Conservation (phyloP, 2,113 vertebrate genomes). For the Ailurus styani region DNA sequence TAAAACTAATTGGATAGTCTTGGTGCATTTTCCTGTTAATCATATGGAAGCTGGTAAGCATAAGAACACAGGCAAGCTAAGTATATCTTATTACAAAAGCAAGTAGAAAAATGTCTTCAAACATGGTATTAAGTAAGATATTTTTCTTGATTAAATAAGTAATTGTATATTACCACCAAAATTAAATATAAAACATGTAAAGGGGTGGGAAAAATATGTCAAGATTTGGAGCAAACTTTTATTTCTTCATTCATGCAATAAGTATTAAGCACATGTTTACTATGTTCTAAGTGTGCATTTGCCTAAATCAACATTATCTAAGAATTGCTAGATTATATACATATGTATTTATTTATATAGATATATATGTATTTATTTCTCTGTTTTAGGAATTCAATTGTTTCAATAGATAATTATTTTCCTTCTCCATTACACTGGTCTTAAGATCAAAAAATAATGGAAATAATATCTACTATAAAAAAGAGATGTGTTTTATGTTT, state of each 20-base stretch:
- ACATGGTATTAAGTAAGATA: background rate
- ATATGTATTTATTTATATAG: too few relatives aligned
- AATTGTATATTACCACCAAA: background rate
- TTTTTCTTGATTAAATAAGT: background rate
- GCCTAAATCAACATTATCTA: background rate
- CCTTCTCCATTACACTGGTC: background rate
- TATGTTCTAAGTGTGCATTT: background rate
- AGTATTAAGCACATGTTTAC: background rate
- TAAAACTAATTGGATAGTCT: background rate
- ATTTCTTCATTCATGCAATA: background rate
- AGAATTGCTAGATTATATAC: background rate
- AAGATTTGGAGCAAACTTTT: background rate
- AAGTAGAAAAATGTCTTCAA: conserved; percentile 6
- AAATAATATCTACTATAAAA: background rate
- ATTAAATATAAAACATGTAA: conserved; percentile 1
- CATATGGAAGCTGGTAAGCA: background rate
- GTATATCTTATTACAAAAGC: background rate
- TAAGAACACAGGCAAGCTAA: background rate
- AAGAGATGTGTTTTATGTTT: background rate
- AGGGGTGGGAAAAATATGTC: background rate
- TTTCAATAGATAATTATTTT: background rate
- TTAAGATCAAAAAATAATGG: background rate
- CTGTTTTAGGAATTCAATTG: background rate
- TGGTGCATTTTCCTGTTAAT: background rate
- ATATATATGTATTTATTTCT: too few relatives aligned